phyloP scores from a whole-genome alignment of 2,888 invertebrate genomes.

The Limnephilus rhombicus region DNA sequence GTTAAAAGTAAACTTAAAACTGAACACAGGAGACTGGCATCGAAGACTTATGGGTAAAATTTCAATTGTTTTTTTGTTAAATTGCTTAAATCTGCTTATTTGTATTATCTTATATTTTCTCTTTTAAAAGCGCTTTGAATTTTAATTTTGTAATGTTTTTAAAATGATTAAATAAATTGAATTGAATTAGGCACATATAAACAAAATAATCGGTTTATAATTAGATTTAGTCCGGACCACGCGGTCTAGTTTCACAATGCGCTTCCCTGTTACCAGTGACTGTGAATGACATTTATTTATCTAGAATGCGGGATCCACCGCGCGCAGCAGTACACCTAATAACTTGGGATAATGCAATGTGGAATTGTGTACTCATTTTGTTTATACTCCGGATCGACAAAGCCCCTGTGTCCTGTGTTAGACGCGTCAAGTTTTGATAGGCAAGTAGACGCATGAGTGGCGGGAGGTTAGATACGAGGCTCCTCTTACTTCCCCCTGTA shows the following conservation, averaged over 20 bases:
- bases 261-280: conserved; percentile 54
- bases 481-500: neutral
- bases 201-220: neutral
- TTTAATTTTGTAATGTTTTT: no score
- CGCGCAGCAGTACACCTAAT: conserved; percentile 36
- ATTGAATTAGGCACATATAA: neutral
- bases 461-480: conserved; percentile 48
- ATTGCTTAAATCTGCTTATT: no score
- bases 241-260: neutral
- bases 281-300: conserved; percentile 66
- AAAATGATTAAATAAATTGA: no score
- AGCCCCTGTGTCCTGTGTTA: conserved; percentile 19
- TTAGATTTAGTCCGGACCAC: neutral
- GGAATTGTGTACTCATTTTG: conserved; percentile 42
- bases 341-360: conserved; percentile 46
- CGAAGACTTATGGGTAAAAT: no score
- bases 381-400: conserved; percentile 54
- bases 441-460: conserved; percentile 45
- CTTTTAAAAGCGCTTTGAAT: no score
- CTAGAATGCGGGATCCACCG: conserved; percentile 58
- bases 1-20: no score
- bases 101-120: no score
- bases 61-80: no score
- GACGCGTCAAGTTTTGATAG: conserved; percentile 50
- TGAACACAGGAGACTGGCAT: no score